phyloP scores from a whole-genome alignment of 2,113 vertebrate genomes.

The Phalacrocorax carbo region DNA sequence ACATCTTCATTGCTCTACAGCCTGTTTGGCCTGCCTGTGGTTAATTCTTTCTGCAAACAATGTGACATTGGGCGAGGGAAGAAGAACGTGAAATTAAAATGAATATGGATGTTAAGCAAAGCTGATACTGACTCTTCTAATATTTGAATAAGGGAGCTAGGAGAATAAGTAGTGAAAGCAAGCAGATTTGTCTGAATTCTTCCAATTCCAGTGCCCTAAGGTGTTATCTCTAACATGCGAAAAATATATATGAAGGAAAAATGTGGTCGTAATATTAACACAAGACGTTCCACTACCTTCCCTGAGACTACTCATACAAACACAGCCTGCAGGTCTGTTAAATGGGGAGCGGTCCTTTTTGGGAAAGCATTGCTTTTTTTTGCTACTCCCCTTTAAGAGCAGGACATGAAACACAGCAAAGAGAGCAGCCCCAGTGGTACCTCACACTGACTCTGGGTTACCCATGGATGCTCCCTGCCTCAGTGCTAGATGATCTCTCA shows the following conservation, averaged over 20 bases:
- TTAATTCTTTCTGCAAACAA: constrained; percentile 1
- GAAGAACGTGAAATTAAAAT: not conserved
- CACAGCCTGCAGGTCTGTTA: not conserved
- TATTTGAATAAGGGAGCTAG: not conserved
- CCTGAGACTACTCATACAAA: not conserved
- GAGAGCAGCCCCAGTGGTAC: not conserved
- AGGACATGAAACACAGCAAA: not conserved
- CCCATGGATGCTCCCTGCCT: not conserved
- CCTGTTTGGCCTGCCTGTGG: not conserved
- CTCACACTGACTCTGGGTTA: accelerated
- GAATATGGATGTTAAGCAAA: not conserved
- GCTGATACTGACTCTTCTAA: not conserved
- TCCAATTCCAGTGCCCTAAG: not conserved
- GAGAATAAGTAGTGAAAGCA: not conserved
- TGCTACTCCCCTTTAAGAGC: not conserved
- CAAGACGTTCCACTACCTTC: not conserved
- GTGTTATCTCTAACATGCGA: not conserved
- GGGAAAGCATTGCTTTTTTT: not conserved
- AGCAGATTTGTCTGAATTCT: not conserved
- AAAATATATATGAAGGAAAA: not conserved
- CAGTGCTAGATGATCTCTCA: not conserved
- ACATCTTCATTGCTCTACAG: not conserved
- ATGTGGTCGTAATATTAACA: not conserved
- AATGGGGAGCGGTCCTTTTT: not conserved
- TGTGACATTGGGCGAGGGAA: accelerated